Conservation (phyloP, 2,797 vertebrate genomes). For the Rallus crepitans region DNA sequence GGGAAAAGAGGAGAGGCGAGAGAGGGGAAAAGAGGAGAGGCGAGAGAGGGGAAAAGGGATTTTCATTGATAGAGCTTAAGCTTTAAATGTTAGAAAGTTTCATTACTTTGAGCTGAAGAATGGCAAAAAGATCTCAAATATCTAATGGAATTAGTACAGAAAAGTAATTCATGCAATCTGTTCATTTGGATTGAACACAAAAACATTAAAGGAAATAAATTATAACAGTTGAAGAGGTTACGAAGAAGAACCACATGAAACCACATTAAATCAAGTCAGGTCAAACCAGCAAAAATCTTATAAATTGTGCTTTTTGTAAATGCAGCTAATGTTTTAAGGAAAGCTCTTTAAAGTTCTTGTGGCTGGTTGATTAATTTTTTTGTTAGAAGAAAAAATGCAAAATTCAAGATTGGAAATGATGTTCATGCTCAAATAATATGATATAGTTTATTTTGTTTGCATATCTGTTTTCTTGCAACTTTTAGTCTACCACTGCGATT, state of each 20-base stretch:
- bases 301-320: neutral
- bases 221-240: neutral
- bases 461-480: neutral
- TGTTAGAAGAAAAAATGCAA: neutral
- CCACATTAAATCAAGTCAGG: neutral
- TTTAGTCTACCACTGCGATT: neutral
- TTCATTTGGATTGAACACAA: neutral
- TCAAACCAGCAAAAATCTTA: neutral
- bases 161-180: neutral
- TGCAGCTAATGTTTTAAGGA: neutral
- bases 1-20: neutral
- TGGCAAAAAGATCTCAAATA: neutral
- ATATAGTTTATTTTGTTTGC: neutral
- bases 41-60: neutral
- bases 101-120: neutral
- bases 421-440: neutral
- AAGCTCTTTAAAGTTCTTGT: neutral
- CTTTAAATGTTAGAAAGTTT: neutral
- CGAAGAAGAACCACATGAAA: neutral
- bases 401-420: neutral
- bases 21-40: neutral
- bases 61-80: neutral
- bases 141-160: neutral
- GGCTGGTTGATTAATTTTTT: neutral
- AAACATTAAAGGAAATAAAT: conserved; percentile 20